Base-by-base conservation (phyloP, 2,888 invertebrate genomes). In the Epiblema foenella region DNA sequence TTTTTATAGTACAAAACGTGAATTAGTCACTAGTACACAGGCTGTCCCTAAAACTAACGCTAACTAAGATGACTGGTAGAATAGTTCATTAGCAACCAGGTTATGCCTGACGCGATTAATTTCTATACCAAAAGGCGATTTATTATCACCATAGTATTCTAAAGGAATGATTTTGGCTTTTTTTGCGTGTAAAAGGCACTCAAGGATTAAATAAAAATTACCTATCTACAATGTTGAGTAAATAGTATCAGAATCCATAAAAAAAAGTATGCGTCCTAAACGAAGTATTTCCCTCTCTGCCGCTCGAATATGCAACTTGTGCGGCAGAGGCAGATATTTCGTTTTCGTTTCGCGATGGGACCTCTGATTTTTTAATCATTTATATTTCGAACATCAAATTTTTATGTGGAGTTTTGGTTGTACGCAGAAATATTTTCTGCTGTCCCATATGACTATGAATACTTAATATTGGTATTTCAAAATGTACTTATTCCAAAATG, bases 101-200 rank as follows among this genome's bases (percentile, higher is more conserved):
- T 24, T 24, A 24, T 4, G 51, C 18, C 15, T 51, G 9, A 49
- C 49, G 37, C 18, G 18, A n/a, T 9, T 52, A 52, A 52, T 63
- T 24, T 52, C 37, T 39, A 60, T 68, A 68, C 54, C 51, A 51
- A 60, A 18, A 58, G 18, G 4, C 17, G 46, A 29, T 24, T 46
- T 68, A 60, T 59, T 12, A 33, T 54, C 29, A 65, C 20, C 42
- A 10, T 59, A 42, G 29, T 59, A 65, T 17, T 46, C 56, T 71
- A 67, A 56, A 57, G 71, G 71, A 71, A 71, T 71, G 71, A 71
- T 71, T 71, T 56, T 62, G 59, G 20, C 49, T 37, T 18, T 49
- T 56, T n/a, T 56, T 49, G 49, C 29, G 66, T 60, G 60, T 56
- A 60, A 67, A 71, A 71, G 66, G 71, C 71, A 71, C 71, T 67